Conservation (phyloP, 2,888 invertebrate species). For the Eustalomyia histrio region DNA sequence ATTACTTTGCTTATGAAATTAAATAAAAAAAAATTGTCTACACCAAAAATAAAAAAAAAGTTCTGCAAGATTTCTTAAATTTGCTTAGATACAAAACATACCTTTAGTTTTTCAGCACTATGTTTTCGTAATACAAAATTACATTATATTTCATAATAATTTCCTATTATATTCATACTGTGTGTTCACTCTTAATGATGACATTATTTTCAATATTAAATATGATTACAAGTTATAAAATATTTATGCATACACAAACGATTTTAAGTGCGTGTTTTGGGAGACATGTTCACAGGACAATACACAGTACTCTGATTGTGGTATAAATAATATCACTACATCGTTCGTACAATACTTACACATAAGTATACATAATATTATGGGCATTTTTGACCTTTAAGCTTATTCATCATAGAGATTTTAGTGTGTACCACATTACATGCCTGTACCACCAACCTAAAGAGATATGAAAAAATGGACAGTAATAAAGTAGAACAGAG, state of each 20-base stretch:
- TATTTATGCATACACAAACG: constrained; percentile 46
- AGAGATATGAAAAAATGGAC: constrained; percentile 5
- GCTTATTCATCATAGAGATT: constrained; percentile 22
- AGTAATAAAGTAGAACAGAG: constrained; percentile 35
- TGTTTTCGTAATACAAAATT: too few relatives aligned
- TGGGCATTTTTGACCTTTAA: neutral
- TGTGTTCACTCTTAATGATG: constrained; percentile 42
- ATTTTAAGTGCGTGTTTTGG: constrained; percentile 50
- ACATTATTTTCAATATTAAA: constrained; percentile 58
- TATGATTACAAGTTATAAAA: constrained; percentile 57
- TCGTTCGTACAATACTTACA: neutral
- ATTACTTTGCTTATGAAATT: too few relatives aligned
- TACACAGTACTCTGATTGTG: constrained; percentile 16
- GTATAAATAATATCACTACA: constrained; percentile 21
- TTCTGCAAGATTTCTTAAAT: too few relatives aligned
- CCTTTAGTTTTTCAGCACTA: too few relatives aligned
- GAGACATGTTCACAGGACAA: constrained; percentile 12
- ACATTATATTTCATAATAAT: constrained; percentile 20
- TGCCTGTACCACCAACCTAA: neutral
- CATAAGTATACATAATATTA: too few relatives aligned
- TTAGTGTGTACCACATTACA: neutral
- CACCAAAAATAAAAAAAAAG: too few relatives aligned
- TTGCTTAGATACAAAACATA: too few relatives aligned
- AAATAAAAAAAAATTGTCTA: too few relatives aligned
- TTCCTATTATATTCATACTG: constrained; percentile 4